Conservation (phyloP, 53 echinoderm and acorn worm genomes). For the Crossaster papposus region DNA sequence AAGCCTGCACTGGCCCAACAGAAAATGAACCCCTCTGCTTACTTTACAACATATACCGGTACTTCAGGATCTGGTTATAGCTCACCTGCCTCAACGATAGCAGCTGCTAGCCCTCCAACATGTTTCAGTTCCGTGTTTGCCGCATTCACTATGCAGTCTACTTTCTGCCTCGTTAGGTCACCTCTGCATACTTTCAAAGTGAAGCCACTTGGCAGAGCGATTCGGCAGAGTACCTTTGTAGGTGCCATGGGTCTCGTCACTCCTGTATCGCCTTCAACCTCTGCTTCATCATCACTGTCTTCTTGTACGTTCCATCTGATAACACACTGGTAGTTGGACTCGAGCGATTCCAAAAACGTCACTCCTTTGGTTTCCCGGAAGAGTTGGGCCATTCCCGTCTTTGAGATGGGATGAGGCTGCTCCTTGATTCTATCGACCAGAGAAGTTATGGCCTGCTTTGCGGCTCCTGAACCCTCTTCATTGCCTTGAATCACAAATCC, state of each 20-base stretch:
- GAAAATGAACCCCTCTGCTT: too few species aligned
- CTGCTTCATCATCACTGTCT: constrained; percentile 4
- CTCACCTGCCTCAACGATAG: constrained; percentile 62
- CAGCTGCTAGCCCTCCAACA: constrained; percentile 65
- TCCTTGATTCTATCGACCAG: constrained; percentile 24
- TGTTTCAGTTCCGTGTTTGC: constrained; percentile 57
- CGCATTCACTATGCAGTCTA: constrained; percentile 72
- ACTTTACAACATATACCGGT: neutral
- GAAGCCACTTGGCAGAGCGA: constrained; percentile 24
- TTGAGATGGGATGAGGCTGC: constrained; percentile 57
- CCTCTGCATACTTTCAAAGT: constrained; percentile 56
- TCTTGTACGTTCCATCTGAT: constrained; percentile 28
- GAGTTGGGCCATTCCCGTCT: constrained; percentile 64
- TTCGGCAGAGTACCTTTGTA: constrained; percentile 10
- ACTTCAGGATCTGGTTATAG: neutral
- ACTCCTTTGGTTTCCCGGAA: constrained; percentile 56
- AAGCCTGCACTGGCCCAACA: too few species aligned
- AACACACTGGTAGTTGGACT: constrained; percentile 34
- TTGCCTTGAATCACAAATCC: constrained; percentile 47
- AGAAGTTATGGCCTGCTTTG: neutral
- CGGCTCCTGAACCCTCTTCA: constrained; percentile 40
- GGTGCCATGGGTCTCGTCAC: neutral
- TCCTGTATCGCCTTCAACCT: neutral
- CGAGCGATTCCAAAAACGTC: constrained; percentile 31
- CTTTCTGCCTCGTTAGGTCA: constrained; percentile 62